phyloP scores from a whole-genome alignment of 2,797 vertebrate species.

The Cyprinella venusta region DNA sequence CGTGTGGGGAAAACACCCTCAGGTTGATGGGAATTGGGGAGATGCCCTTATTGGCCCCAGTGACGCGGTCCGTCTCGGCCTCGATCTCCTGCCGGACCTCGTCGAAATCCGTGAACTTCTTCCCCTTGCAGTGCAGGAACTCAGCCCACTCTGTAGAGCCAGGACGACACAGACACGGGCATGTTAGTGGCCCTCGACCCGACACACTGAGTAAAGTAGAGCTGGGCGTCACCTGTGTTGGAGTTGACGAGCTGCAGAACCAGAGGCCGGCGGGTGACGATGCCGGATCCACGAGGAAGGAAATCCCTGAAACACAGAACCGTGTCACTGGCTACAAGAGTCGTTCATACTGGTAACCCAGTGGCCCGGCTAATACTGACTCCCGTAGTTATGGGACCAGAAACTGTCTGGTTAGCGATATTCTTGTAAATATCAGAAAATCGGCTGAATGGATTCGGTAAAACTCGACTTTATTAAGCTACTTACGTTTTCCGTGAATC shows the following conservation, averaged over 20 bases:
- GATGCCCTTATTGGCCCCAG: slow-evolving; percentile 95
- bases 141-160: slow-evolving; percentile 87
- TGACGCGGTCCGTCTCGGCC: slow-evolving; percentile 88
- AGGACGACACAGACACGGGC: slow-evolving; percentile 23
- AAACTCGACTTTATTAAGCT: too few species aligned
- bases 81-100: slow-evolving; percentile 97
- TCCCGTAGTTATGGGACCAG: too few species aligned
- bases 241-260: slow-evolving; percentile 96
- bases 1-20: slow-evolving; percentile 90
- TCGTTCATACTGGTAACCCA: neutral
- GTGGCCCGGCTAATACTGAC: neutral
- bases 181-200: neutral
- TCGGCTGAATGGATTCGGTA: too few species aligned
- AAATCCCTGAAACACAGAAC: slow-evolving; percentile 83
- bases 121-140: slow-evolving; percentile 95
- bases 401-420: too few species aligned
- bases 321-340: neutral
- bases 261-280: slow-evolving; percentile 93
- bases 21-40: slow-evolving; percentile 94
- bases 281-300: slow-evolving; percentile 94
- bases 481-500: too few species aligned
- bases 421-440: too few species aligned
- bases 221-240: slow-evolving; percentile 83
- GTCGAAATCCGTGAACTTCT: slow-evolving; percentile 95
- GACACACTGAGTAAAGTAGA: neutral